Conservation (phyloP, 2,797 vertebrate genomes). For the Tragelaphus oryx region DNA sequence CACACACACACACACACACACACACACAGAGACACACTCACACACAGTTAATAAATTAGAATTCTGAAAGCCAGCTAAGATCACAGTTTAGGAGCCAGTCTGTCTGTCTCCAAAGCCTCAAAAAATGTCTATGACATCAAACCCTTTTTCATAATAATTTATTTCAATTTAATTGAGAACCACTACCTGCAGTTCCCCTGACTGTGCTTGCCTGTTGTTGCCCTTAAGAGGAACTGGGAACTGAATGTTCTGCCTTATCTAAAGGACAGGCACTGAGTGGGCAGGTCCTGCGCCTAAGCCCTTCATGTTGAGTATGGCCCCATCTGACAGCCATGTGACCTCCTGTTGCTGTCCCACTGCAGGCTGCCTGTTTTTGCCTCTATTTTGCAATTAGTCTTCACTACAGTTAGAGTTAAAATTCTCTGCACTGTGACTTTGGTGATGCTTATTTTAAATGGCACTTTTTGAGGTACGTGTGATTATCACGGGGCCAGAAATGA, state of each 20-base stretch:
- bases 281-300: background rate
- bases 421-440: background rate
- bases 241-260: background rate
- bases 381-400: background rate
- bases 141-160: background rate
- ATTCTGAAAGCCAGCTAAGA: background rate
- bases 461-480: background rate
- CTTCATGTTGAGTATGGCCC: background rate
- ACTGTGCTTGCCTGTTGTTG: background rate
- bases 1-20: background rate
- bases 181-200: background rate
- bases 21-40: background rate
- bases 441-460: background rate
- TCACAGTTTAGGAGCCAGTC: background rate
- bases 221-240: background rate
- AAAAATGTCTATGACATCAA: background rate
- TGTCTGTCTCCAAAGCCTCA: background rate
- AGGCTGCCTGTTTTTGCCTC: background rate
- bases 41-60: background rate
- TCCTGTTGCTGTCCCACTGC: background rate
- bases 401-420: background rate
- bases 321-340: background rate
- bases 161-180: background rate
- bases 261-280: background rate
- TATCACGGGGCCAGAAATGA: background rate